A percentile compares a stretch with the other conserved stretches of the same genome.
Evolutionary conservation across 1,140 invertebrate species (phyloP).

Genomic region (Papilio machaon): DNA sequence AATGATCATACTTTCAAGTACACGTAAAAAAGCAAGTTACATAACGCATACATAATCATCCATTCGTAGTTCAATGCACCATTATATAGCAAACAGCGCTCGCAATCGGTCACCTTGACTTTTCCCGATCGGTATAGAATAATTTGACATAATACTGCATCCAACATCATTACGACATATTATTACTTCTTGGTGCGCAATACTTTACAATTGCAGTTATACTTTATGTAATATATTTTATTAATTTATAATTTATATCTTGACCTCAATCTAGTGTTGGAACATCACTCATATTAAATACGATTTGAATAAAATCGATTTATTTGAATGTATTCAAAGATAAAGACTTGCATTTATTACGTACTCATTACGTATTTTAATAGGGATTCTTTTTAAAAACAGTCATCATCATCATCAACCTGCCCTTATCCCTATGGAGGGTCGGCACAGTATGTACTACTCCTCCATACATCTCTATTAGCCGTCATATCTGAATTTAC

Average conservation of each 20-base stretch:
- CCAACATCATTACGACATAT: conserved; percentile 62
- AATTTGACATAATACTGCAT: conserved; percentile 78
- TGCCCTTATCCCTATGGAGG: too few species aligned
- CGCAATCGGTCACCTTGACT: conserved; percentile 76
- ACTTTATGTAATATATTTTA: conserved; percentile 32
- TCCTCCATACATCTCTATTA: too few species aligned
- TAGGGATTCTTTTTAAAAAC: neutral
- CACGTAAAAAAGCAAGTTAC: neutral
- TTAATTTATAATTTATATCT: conserved; percentile 1
- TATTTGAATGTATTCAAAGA: conserved; percentile 3
- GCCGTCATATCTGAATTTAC: too few species aligned
- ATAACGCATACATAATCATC: neutral
- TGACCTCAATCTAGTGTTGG: conserved; percentile 30
- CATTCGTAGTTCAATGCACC: conserved; percentile 1
- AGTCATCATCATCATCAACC: too few species aligned
- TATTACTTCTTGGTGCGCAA: conserved; percentile 59
- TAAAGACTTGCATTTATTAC: neutral
- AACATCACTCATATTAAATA: neutral
- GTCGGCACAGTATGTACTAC: too few species aligned
- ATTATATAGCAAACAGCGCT: neutral
- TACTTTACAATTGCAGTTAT: conserved; percentile 42
- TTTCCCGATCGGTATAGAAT: conserved; percentile 76
- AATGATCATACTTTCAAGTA: neutral
- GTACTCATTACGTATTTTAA: neutral
- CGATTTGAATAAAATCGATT: neutral